Base-by-base conservation (phyloP, 2,113 vertebrate species). In the Cyprinodon brontotheroides region DNA sequence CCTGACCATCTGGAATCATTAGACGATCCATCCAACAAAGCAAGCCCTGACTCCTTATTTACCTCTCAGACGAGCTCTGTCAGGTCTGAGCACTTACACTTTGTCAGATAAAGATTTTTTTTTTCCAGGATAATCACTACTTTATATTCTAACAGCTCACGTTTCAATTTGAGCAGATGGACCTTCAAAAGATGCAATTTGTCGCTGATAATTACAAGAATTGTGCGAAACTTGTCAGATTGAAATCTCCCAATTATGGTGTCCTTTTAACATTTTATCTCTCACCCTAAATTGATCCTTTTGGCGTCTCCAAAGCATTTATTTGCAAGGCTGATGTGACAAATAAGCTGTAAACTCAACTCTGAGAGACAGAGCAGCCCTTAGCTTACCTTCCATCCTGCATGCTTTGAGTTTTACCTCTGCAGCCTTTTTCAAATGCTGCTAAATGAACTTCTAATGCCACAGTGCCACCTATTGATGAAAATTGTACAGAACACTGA, bases 381-480 rank as follows among this genome's bases (percentile, higher is more conserved):
- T 72, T n/a, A 4, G 48, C 65, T 75, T 64, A 60, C 64, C 65
- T 65, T 3, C 48, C 66, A 17, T 62, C 70, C 47, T 69, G 61
- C 14, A 41, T 60, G 76, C 38, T 65, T 17, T 11, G 13, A 59
- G 17, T 17, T 70, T 70, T 36, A 13, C 60, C 75, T 72, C 41
- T 43, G 61, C 3, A 40, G 63, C 40, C 50, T 74, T 36, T 3
- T 45, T 36, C 48, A 7, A 22, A 59, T 10, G 48, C n/a, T 22
- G 66, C 29, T 37, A 4, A 5, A 45, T 4, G 11, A 48, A 79
- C 79, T 20, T 57, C 74, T 87, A 86, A 83, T 88, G 65, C 88
- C 89, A 93, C 89, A 93, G 85, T 88, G 93, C 91, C 93, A 83
- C 89, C 93, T 93, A 86, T 50, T 87, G 94, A 47, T 11, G 1